These are phyloP conservation scores for Martes martes DNA, from an alignment of 2,113 vertebrate species.

Conservation along the genomic window DNA sequence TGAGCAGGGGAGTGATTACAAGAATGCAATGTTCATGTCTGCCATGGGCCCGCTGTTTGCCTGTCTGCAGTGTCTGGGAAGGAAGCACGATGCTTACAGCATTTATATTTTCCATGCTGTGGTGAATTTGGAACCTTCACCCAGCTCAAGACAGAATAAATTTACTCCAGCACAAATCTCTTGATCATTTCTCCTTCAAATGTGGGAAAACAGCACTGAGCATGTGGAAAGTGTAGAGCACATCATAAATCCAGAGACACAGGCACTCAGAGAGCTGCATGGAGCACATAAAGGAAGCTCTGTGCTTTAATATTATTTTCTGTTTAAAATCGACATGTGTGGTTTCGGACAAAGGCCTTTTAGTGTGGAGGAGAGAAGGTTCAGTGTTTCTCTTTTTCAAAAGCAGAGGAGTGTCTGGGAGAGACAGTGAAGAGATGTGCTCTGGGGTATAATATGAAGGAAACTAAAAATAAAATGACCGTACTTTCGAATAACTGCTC, in stretches of 20 bases:
- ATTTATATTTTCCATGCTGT: constrained; percentile 86
- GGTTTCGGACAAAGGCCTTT: constrained; percentile 87
- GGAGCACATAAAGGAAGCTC: constrained; percentile 85
- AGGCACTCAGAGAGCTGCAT: constrained; percentile 82
- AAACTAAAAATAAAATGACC: constrained; percentile 60
- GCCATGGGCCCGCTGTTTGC: constrained; percentile 61
- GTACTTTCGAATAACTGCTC: constrained; percentile 69
- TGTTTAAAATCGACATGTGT: constrained; percentile 87
- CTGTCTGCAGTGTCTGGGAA: constrained; percentile 76
- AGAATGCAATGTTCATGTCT: constrained; percentile 69
- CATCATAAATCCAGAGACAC: constrained; percentile 87
- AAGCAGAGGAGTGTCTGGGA: constrained; percentile 70
- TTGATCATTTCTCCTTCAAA: constrained; percentile 87
- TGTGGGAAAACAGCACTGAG: constrained; percentile 84
- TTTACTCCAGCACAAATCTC: constrained; percentile 85
- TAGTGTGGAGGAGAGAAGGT: constrained; percentile 84
- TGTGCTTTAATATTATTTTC: constrained; percentile 86
- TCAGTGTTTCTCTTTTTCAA: constrained; percentile 80
- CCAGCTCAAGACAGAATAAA: constrained; percentile 86
- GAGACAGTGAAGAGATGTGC: constrained; percentile 77
- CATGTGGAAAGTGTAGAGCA: constrained; percentile 84
- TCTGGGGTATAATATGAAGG: constrained; percentile 32
- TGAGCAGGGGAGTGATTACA: constrained; percentile 58
- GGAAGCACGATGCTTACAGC: constrained; percentile 79
- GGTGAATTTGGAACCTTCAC: constrained; percentile 84